Evolutionary conservation across 2,888 invertebrate genomes (phyloP), one percentile per base, ranked within the genome.

Genomic region (Trissoscelio sp.): DNA sequence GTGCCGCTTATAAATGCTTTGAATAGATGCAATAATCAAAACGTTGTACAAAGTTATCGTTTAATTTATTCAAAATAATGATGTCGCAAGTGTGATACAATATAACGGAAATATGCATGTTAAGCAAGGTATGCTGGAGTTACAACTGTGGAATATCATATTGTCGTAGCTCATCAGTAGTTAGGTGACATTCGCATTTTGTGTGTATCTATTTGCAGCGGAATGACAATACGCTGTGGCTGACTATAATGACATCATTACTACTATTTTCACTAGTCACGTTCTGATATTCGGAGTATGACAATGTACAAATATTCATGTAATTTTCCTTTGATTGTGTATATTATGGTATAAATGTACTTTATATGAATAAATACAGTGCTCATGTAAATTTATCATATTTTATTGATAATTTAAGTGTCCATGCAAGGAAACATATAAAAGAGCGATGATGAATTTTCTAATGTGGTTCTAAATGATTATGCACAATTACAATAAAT

Each of bases 121-220:
- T 64, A 75, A 58, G 46, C 31, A 39, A 18, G 39, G 31, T 42
- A 16, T 51, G 51, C 51, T 22, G n/a, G 11, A 58, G 39, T 75
- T 66, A 66, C 58, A 64, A 48, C 42, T 57, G 22, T 37, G 60
- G 58, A 67, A 75, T 67, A 60, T 67, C 37, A 51, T 67, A 51
- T 67, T 60, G 48, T 53, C 37, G 75, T 58, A 69, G 28, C 75
- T 77, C 67, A 77, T 77, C 53, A 77, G 75, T 77, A 67, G 75
- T 77, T 77, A 77, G 60, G 53, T 67, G 75, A 77, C 67, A 77
- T 77, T 72, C 72, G 53, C 24, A 72, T 48, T 67, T 67, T 58
- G 39, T 34, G 39, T 58, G 57, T 18, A 46, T 58, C 57, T 70
- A 51, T 58, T 60, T 70, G 39, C 39, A 16, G 20, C 42, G 20